phyloP scores from a whole-genome alignment of 2,888 invertebrate genomes.

The Calameuta idolon region DNA sequence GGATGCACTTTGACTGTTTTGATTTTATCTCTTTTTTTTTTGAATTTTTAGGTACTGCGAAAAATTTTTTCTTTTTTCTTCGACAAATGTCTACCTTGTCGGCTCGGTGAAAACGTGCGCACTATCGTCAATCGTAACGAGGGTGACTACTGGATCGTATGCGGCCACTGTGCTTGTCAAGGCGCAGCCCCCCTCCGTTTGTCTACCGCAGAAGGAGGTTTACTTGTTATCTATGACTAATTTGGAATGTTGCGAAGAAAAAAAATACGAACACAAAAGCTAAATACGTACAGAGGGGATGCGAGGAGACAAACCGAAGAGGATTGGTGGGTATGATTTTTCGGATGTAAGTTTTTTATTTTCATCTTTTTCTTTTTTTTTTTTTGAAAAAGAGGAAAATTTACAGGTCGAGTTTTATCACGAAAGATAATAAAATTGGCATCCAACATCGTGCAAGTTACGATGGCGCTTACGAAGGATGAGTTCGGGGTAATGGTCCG shows the following conservation, averaged over 20 bases:
- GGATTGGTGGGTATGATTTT: not conserved
- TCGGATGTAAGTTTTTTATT: not conserved
- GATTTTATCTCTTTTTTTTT: slow-evolving; percentile 4
- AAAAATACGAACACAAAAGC: not conserved
- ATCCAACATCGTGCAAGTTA: not conserved
- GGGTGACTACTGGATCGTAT: not conserved
- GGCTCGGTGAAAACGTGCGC: no score
- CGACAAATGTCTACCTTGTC: not conserved
- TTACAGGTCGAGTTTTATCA: no score
- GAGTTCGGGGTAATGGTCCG: not conserved
- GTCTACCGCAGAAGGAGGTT: not conserved
- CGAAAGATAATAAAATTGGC: not conserved
- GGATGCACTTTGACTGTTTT: not conserved
- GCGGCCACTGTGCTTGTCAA: not conserved
- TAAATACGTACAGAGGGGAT: not conserved
- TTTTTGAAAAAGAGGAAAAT: not conserved
- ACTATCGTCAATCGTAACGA: not conserved
- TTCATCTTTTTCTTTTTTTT: not conserved
- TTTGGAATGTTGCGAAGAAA: slow-evolving; percentile 15
- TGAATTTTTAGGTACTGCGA: not conserved
- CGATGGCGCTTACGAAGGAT: not conserved
- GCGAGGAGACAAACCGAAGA: not conserved
- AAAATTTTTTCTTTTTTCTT: not conserved
- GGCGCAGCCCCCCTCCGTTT: not conserved
- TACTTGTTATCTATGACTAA: slow-evolving; percentile 4